Evolutionary conservation across 2,888 invertebrate species (phyloP).

Genomic region (Polyommatus iphigenia): DNA sequence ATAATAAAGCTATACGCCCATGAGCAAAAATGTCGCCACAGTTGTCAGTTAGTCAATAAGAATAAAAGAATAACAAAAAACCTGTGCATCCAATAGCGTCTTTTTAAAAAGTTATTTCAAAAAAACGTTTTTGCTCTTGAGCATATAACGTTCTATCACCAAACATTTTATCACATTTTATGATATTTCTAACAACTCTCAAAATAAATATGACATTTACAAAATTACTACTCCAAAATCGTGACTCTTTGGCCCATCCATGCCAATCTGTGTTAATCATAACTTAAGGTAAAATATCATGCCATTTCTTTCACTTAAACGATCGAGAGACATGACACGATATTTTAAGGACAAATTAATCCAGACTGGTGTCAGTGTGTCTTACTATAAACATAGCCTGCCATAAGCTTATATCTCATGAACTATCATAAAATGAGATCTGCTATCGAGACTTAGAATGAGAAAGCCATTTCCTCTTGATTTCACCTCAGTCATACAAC

Average conservation of each 20-base stretch:
- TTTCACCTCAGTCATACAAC: not conserved
- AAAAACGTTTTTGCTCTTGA: not conserved
- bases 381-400: not conserved
- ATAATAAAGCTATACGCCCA: not conserved
- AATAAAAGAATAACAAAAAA: not conserved
- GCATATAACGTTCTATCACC: not conserved
- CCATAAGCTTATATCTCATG: not conserved
- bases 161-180: slow-evolving; percentile 21
- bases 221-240: not conserved
- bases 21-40: not conserved
- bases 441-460: not conserved
- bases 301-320: too few relatives aligned
- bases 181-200: slow-evolving; percentile 11
- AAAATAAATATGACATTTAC: slow-evolving; percentile 22
- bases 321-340: too few relatives aligned
- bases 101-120: not conserved
- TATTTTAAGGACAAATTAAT: too few relatives aligned
- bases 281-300: too few relatives aligned
- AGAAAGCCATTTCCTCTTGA: not conserved
- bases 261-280: not conserved
- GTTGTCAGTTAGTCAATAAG: not conserved
- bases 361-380: not conserved
- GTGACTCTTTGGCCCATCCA: not conserved
- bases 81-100: not conserved
- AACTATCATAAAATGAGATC: slow-evolving; percentile 22